A percentile compares a stretch with the other conserved stretches of the same genome.
These are phyloP conservation scores for Sinotaia quadrata DNA, from an alignment of 2,888 invertebrate species.

Conservation along the genomic window DNA sequence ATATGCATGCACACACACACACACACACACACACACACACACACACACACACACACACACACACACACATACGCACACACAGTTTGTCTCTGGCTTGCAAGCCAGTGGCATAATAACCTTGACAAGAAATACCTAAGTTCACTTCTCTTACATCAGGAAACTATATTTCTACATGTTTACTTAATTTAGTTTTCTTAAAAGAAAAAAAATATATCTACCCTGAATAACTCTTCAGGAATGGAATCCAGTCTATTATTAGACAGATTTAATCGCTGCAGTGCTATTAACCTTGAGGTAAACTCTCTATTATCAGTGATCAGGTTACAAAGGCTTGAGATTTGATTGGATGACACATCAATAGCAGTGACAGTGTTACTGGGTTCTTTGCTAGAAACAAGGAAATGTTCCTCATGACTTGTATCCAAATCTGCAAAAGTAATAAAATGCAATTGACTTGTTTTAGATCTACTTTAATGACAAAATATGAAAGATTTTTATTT, in stretches of 20 bases:
- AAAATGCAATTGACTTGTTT: no score
- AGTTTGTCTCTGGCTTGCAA: no score
- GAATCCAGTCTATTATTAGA: conserved; percentile 48
- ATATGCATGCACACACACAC: no score
- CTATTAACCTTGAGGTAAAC: conserved; percentile 38
- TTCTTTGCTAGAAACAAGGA: not conserved
- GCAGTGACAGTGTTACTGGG: conserved; percentile 28
- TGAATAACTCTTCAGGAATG: conserved; percentile 54
- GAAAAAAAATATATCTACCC: conserved; percentile 39
- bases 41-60: no score
- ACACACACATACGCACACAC: no score
- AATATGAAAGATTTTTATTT: no score
- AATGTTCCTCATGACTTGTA: conserved; percentile 41
- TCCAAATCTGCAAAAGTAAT: conserved; percentile 39
- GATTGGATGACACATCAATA: conserved; percentile 59
- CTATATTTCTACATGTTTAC: no score
- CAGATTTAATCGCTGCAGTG: conserved; percentile 51
- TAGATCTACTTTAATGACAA: no score
- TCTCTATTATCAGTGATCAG: conserved; percentile 38
- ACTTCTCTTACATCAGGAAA: no score
- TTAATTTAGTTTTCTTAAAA: not conserved
- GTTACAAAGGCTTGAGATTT: conserved; percentile 40
- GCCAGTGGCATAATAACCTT: no score
- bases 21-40: no score
- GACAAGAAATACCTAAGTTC: no score